A percentile compares a stretch with the other conserved stretches of the same genome.
phyloP scores from a whole-genome alignment of 2,797 vertebrate genomes.

The Ceryle rudis region DNA sequence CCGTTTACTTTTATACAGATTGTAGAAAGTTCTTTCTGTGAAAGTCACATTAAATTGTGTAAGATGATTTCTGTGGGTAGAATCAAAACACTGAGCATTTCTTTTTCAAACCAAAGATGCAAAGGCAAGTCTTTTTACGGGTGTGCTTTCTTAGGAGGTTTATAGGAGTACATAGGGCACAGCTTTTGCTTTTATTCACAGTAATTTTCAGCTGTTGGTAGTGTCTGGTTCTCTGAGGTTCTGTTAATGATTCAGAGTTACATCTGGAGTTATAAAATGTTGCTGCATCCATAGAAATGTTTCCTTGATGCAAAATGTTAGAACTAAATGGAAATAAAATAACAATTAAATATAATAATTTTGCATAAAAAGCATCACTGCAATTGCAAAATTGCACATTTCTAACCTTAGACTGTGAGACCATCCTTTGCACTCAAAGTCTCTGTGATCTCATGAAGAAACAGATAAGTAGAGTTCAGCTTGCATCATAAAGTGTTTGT shows the following conservation, averaged over 20 bases:
- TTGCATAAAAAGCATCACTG: not conserved
- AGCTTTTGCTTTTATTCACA: constrained; percentile 29
- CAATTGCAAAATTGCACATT: not conserved
- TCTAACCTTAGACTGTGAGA: not conserved
- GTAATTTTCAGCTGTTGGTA: constrained; percentile 21
- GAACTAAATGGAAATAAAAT: constrained; percentile 44
- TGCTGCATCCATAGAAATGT: constrained; percentile 21
- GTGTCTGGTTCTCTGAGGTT: constrained; percentile 14
- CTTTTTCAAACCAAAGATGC: constrained; percentile 17
- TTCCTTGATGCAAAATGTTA: constrained; percentile 8
- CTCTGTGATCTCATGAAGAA: not conserved
- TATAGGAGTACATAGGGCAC: not conserved
- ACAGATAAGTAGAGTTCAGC: not conserved
- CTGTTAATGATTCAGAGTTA: constrained; percentile 25
- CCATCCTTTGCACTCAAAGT: not conserved
- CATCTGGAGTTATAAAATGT: constrained; percentile 33
- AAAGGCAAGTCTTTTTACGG: not conserved
- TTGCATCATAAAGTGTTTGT: not conserved
- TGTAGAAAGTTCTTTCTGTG: not conserved
- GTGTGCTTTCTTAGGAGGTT: constrained; percentile 7
- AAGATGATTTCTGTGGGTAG: not conserved
- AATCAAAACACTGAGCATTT: not conserved
- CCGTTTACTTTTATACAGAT: not conserved
- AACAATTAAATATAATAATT: constrained; percentile 54
- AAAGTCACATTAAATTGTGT: not conserved